Base-by-base conservation (phyloP, 2,888 invertebrate species). In the Phaedon cochleariae region DNA sequence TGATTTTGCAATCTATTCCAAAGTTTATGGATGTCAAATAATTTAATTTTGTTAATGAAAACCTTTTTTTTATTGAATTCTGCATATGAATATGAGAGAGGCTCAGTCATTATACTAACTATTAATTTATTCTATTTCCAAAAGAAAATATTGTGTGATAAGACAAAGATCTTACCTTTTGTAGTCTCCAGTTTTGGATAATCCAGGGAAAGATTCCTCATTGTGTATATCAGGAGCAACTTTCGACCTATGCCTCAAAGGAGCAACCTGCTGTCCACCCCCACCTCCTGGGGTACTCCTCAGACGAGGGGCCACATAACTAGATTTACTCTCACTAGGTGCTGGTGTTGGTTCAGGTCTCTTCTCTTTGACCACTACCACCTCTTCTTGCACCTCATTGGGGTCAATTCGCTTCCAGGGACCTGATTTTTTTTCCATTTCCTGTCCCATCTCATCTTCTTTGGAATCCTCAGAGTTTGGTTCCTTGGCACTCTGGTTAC, bases 201-300 rank as follows among this genome's bases (percentile, higher is more conserved):
- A 85, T 68, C 92, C 92, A 1, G 95, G 95, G 85, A 95, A 96
- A 82, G 90, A 92, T 78, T 94, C 92, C 83, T 95, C 93, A 85
- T 92, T 95, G 81, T 91, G 91, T 74, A 96, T 93, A 84, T 95
- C 95, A 0, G 95, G 95, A 15, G 94, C 94, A 74, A 89, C 85
- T 74, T 85, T 86, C 59, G 84, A 83, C 65, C 85, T 83, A 12
- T 81, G 67, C 58, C 82, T 76, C 77, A 68, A 76, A 74, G 68
- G 82, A 76, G 76, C 74, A 29, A 65, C 65, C 26, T 75, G 74
- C 52, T 77, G 76, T 45, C 71, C 67, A 10, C 60, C 62, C 82
- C 59, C 81, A 74, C 70, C 81, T n/a, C n/a, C 15, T 41, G 41
- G 41, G 77, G 65, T 83, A 79, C 76, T 80, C 74, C 76, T 82